These are phyloP conservation scores for Harpalus rufipes DNA, from an alignment of 2,888 invertebrate species.

Conservation along the genomic window DNA sequence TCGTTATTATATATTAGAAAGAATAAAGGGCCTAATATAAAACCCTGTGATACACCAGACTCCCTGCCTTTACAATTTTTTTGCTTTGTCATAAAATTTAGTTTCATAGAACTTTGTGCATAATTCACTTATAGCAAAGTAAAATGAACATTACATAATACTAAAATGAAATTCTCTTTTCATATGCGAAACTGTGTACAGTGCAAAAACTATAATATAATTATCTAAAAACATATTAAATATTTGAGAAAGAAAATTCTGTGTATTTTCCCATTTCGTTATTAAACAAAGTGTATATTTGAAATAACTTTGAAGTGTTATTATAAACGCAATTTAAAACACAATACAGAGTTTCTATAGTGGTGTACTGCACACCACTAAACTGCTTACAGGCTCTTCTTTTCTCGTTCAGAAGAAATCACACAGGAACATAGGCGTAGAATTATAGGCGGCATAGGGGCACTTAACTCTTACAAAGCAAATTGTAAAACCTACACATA, in stretches of 20 bases:
- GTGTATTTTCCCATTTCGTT: neutral
- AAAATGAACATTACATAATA: too few relatives aligned
- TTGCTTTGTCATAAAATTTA: too few relatives aligned
- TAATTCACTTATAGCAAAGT: too few relatives aligned
- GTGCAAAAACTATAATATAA: neutral
- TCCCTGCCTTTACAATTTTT: too few relatives aligned
- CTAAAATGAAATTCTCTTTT: neutral
- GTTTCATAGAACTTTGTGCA: too few relatives aligned
- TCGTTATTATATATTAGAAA: too few relatives aligned
- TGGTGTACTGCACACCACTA: too few relatives aligned
- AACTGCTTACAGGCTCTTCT: constrained; percentile 5
- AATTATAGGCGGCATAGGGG: too few relatives aligned
- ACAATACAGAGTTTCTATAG: constrained; percentile 18
- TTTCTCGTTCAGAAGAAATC: constrained; percentile 12
- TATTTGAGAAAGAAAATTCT: constrained; percentile 1
- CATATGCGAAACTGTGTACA: neutral
- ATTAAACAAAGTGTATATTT: neutral
- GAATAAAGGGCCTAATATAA: too few relatives aligned
- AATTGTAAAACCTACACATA: too few relatives aligned
- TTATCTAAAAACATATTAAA: neutral
- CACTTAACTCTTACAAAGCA: too few relatives aligned
- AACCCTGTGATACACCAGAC: too few relatives aligned
- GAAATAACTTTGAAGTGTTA: constrained; percentile 19
- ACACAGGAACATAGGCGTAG: neutral
- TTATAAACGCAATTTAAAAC: constrained; percentile 41